Evolutionary conservation across 1,140 invertebrate species (phyloP).

Genomic region (Neodiprion pinetum): DNA sequence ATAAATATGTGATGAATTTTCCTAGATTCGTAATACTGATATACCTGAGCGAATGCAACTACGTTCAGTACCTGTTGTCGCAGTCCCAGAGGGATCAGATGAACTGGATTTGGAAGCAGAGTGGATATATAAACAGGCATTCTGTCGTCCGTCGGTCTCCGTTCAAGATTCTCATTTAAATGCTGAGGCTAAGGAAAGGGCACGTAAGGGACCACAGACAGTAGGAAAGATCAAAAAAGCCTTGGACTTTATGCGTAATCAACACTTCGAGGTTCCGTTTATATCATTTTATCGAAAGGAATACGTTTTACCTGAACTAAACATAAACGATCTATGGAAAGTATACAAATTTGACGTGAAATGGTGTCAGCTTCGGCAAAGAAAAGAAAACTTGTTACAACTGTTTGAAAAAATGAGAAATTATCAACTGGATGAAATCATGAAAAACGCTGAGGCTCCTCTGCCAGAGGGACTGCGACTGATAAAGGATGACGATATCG

Average conservation of each 20-base stretch:
- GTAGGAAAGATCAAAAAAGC: slow-evolving; percentile 92
- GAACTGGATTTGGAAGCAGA: slow-evolving; percentile 95
- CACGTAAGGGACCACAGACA: slow-evolving; percentile 69
- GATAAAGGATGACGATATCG: slow-evolving; percentile 88
- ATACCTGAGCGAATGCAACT: slow-evolving; percentile 93
- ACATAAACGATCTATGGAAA: slow-evolving; percentile 96
- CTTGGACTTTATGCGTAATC: slow-evolving; percentile 95
- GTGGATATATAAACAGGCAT: slow-evolving; percentile 97
- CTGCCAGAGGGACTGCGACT: slow-evolving; percentile 83
- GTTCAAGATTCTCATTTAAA: slow-evolving; percentile 71
- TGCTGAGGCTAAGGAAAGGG: slow-evolving; percentile 65
- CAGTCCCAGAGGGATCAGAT: slow-evolving; percentile 81
- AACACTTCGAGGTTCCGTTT: slow-evolving; percentile 95
- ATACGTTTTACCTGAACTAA: slow-evolving; percentile 93
- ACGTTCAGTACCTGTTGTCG: slow-evolving; percentile 83
- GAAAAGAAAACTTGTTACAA: slow-evolving; percentile 83
- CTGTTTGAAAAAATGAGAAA: slow-evolving; percentile 93
- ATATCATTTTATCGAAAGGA: slow-evolving; percentile 99
- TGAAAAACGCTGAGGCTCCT: slow-evolving; percentile 83
- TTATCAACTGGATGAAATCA: slow-evolving; percentile 87
- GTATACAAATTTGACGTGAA: slow-evolving; percentile 96
- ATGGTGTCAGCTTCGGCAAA: slow-evolving; percentile 92
- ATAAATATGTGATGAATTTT: no score
- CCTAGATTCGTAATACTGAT: slow-evolving; percentile 82
- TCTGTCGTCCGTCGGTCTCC: slow-evolving; percentile 83